Base-by-base conservation (phyloP, 2,113 vertebrate genomes). In the Calcarius ornatus region DNA sequence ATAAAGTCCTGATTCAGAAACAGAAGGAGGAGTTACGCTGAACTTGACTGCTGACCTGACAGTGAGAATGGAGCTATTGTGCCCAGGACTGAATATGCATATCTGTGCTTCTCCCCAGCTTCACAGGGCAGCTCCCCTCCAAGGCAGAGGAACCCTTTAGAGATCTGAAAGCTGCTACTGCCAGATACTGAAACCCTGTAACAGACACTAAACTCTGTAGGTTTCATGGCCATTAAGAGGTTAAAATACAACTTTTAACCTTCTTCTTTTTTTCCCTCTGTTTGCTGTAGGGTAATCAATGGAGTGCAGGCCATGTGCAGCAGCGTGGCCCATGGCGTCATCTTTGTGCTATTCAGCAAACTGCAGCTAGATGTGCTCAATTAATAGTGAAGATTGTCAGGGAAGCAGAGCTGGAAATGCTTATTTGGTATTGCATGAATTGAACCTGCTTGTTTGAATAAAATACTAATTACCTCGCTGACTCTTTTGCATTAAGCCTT, bases 21-120 rank as follows among this genome's bases (percentile, higher is more conserved):
- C 72, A 93, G 92, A 84, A 93, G 92, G 94, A 96, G 95, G 95
- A 96, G 90, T 89, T 93, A 92, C 65, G 57, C 43, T 96, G 96
- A 96, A 97, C 95, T 96, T 86, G 95, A 96, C 92, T 96, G 95
- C 86, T 97, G 95, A 96, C 95, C 95, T 96, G 95, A 92, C 76
- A 94, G 86, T 84, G 92, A 97, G 95, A 96, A 97, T 96, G 93
- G 90, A 92, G 88, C 93, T 93, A 96, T 97, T 97, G 95, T 97
- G 69, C 42, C 82, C 92, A 86, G 86, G 47, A 86, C 86, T 95
- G 93, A 96, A 96, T 94, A 94, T 94, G 90, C 92, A 53, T 86
- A 72, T 95, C 92, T 95, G 90, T 94, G 92, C 81, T 76, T 81
- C 86, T 96, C 4, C 2, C 66, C 1, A 88, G 88, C 71, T 96